A percentile compares a stretch with the other conserved stretches of the same genome.
Conservation (phyloP, 2,113 vertebrate species). For the Callospermophilus lateralis region DNA sequence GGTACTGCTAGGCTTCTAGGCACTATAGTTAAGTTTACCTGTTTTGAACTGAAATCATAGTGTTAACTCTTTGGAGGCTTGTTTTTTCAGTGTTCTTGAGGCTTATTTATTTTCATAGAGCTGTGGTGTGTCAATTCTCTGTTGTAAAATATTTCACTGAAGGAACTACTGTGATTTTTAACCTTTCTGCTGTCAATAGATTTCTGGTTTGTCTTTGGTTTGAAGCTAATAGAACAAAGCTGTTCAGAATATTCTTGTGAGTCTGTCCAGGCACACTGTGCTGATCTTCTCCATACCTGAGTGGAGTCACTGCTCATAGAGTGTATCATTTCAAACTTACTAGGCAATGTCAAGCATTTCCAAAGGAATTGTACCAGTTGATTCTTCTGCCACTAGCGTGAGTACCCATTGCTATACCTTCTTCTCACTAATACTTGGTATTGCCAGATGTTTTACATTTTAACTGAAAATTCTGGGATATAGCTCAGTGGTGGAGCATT, state of each 20-base stretch:
- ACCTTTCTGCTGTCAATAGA: neutral
- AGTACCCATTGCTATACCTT: neutral
- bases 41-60: neutral
- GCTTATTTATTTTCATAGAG: neutral
- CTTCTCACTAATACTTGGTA: neutral
- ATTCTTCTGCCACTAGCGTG: neutral
- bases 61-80: neutral
- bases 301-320: neutral
- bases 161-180: neutral
- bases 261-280: neutral
- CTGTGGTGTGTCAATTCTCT: neutral
- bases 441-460: neutral
- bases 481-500: neutral
- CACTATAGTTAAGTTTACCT: neutral
- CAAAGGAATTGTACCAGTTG: neutral
- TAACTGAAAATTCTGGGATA: neutral
- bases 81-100: slow-evolving; percentile 20
- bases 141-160: neutral
- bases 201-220: neutral
- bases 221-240: neutral
- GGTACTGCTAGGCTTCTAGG: neutral
- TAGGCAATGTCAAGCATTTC: neutral
- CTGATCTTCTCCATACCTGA: neutral
- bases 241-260: neutral
- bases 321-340: neutral